These are phyloP conservation scores for Netta rufina DNA, from an alignment of 2,797 vertebrate genomes.

Conservation along the genomic window DNA sequence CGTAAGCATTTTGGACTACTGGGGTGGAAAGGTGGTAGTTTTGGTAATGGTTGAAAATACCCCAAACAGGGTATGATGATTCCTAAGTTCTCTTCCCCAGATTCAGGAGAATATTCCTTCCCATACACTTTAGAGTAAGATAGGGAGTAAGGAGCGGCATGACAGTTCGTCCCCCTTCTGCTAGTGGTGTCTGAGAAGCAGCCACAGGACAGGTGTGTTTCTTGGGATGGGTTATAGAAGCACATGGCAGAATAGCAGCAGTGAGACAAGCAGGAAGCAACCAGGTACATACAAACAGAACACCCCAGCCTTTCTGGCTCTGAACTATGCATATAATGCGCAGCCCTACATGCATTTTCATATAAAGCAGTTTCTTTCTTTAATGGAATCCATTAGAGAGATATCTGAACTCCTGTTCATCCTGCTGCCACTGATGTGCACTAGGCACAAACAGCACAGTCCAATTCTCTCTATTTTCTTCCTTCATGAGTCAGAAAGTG, in stretches of 20 bases:
- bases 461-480: background rate
- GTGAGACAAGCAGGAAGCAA: background rate
- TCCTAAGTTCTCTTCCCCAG: background rate
- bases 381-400: background rate
- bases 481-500: background rate
- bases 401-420: background rate
- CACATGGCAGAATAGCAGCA: background rate
- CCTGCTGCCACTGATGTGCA: background rate
- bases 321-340: background rate
- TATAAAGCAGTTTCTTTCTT: background rate
- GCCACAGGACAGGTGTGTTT: fast-evolving
- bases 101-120: background rate
- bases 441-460: background rate
- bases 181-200: background rate
- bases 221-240: background rate
- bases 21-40: background rate
- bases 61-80: background rate
- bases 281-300: background rate
- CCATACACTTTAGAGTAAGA: background rate
- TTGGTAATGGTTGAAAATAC: background rate
- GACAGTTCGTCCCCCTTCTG: background rate
- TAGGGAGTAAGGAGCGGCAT: background rate
- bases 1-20: background rate
- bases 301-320: background rate
- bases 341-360: background rate